Percentiles rank a stretch among this genome's conserved stretches.
These are phyloP conservation scores for Eulemur rufifrons DNA, from an alignment of 2,113 vertebrate genomes.

Conservation along the genomic window DNA sequence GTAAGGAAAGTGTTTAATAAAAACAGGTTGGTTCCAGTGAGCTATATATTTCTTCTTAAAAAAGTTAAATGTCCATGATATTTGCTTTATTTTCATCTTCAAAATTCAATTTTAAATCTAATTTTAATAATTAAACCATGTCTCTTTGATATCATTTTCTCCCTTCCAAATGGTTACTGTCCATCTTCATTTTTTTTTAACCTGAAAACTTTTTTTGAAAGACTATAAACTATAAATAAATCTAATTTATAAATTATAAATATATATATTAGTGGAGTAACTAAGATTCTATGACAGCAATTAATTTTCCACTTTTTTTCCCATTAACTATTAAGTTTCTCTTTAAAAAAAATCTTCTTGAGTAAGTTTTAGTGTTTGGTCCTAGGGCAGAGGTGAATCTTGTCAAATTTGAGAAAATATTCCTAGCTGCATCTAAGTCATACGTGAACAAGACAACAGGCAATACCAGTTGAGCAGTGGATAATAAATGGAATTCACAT, in stretches of 20 bases:
- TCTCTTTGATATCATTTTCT: background rate
- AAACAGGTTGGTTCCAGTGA: background rate
- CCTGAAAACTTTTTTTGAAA: background rate
- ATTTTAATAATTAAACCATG: constrained; percentile 26
- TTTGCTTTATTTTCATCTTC: background rate
- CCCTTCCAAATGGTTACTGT: background rate
- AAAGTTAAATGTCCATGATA: background rate
- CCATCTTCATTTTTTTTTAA: background rate
- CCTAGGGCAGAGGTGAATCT: background rate
- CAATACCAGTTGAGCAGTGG: background rate
- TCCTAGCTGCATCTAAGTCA: background rate
- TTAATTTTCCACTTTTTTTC: background rate
- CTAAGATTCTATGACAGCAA: background rate
- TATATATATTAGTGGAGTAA: background rate
- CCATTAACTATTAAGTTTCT: background rate
- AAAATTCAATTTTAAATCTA: constrained; percentile 10
- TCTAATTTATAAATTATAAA: background rate
- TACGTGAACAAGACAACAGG: background rate
- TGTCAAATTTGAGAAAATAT: constrained; percentile 11
- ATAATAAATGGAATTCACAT: background rate
- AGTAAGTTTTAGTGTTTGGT: background rate
- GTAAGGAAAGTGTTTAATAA: background rate
- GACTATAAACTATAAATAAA: background rate
- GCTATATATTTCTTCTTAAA: background rate
- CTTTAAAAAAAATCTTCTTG: background rate